phyloP scores from a whole-genome alignment of 2,113 vertebrate genomes.

The Dissostichus mawsoni region DNA sequence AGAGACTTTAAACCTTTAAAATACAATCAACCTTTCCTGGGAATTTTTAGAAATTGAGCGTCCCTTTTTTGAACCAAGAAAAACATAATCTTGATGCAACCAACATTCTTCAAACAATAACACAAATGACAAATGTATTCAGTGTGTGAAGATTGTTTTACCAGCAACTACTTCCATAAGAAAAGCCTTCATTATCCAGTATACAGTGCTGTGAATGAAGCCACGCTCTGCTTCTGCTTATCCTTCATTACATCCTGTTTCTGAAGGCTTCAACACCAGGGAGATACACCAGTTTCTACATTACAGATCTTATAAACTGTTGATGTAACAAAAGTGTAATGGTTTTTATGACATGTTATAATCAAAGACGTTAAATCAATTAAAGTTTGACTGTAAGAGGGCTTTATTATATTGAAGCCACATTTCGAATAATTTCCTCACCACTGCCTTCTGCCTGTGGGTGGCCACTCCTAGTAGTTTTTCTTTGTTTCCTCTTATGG shows the following conservation, averaged over 20 bases:
- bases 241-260: not conserved
- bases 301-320: not conserved
- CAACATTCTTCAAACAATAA: not conserved
- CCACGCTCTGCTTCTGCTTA: not conserved
- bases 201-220: not conserved
- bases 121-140: not conserved
- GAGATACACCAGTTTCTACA: not conserved
- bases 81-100: not conserved
- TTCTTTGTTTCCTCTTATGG: not conserved
- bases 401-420: not conserved
- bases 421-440: not conserved
- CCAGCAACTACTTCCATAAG: not conserved
- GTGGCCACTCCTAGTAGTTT: not conserved
- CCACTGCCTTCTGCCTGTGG: slow-evolving; percentile 2
- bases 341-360: not conserved
- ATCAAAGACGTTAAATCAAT: too few relatives aligned
- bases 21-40: not conserved
- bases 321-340: not conserved
- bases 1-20: not conserved
- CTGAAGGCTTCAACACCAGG: too few relatives aligned
- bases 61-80: not conserved
- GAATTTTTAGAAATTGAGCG: not conserved
- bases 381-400: too few relatives aligned
- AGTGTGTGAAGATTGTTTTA: not conserved
- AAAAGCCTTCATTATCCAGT: not conserved